Percentiles rank a stretch among this genome's conserved stretches.
Conservation (phyloP, 2,113 vertebrate species). For the Ceyx melanurus region DNA sequence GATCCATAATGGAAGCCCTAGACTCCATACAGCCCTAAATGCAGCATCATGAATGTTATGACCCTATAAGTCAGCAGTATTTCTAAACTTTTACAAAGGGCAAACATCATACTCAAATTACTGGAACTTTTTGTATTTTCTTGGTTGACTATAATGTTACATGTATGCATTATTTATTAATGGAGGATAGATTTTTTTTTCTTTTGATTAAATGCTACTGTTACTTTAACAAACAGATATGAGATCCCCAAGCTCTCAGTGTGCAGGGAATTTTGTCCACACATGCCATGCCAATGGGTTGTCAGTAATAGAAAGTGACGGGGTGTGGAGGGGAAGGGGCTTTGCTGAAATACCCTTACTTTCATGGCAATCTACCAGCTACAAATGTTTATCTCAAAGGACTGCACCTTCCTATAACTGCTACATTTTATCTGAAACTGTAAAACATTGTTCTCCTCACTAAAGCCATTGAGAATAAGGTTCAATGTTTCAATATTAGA, state of each 20-base stretch:
- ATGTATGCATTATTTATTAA: slow-evolving; percentile 73
- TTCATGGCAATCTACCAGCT: slow-evolving; percentile 41
- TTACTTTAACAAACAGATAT: slow-evolving; percentile 74
- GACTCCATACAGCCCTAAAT: neutral
- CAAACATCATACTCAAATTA: slow-evolving; percentile 48
- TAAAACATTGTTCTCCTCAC: neutral
- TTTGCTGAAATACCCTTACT: slow-evolving; percentile 33
- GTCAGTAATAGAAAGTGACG: slow-evolving; percentile 68
- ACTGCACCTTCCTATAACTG: slow-evolving; percentile 42
- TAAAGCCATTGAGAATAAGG: slow-evolving; percentile 18
- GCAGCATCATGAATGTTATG: slow-evolving; percentile 1
- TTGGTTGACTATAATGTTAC: slow-evolving; percentile 62
- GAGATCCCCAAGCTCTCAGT: slow-evolving; percentile 62
- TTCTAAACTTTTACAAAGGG: slow-evolving; percentile 46
- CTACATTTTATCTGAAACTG: slow-evolving; percentile 27
- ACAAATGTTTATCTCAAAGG: slow-evolving; percentile 46
- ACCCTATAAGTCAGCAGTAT: slow-evolving; percentile 31
- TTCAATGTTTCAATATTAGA: neutral
- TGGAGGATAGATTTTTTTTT: slow-evolving; percentile 60
- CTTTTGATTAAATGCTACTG: slow-evolving; percentile 74
- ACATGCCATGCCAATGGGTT: slow-evolving; percentile 44
- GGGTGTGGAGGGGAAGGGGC: slow-evolving; percentile 18
- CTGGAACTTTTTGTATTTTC: slow-evolving; percentile 53
- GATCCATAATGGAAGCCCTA: neutral
- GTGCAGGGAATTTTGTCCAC: slow-evolving; percentile 56